phyloP scores from a whole-genome alignment of 2,888 invertebrate genomes.

The Leptopilina syphax region DNA sequence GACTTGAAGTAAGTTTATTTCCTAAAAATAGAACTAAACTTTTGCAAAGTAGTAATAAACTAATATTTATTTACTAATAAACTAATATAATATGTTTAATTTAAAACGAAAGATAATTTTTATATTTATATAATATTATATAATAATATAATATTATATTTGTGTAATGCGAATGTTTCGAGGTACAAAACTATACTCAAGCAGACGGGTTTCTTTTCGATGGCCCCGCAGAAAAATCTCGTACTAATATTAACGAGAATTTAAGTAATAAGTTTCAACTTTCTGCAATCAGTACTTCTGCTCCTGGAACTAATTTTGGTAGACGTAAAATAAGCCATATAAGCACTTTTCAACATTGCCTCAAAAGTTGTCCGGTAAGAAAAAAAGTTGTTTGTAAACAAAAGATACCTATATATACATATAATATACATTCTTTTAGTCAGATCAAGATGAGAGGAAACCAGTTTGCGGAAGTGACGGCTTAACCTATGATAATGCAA shows the following conservation, averaged over 20 bases:
- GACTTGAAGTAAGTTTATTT: neutral
- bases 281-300: neutral
- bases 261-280: neutral
- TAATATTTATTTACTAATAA: neutral
- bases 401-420: neutral
- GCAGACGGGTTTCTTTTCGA: neutral
- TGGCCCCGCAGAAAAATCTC: neutral
- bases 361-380: slow-evolving; percentile 42
- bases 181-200: neutral
- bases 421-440: slow-evolving; percentile 41
- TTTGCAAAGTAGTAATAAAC: too few relatives aligned
- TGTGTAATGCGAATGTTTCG: neutral
- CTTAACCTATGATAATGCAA: slow-evolving; percentile 59
- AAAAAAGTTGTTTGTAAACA: neutral
- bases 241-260: neutral
- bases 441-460: slow-evolving; percentile 59
- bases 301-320: neutral
- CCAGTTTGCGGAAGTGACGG: slow-evolving; percentile 66
- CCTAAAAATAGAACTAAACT: neutral
- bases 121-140: too few relatives aligned
- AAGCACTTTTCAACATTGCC: slow-evolving; percentile 37
- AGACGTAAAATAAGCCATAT: neutral
- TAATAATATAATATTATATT: too few relatives aligned
- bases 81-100: neutral
- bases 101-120: too few relatives aligned